Percentiles rank a stretch among this genome's conserved stretches.
phyloP scores from a whole-genome alignment of 2,888 invertebrate genomes.

The Palloptera scutellata region DNA sequence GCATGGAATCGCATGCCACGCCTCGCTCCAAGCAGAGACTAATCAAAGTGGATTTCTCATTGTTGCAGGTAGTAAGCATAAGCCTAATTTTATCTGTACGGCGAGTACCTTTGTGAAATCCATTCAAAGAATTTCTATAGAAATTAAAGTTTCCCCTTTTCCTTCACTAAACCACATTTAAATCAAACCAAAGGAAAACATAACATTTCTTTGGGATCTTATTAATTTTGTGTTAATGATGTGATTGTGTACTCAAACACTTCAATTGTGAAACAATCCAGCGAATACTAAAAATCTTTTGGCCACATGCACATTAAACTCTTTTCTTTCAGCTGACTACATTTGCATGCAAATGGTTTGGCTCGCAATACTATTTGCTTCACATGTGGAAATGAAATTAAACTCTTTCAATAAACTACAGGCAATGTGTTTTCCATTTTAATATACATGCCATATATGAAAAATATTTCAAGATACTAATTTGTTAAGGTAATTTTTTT shows the following conservation, averaged over 20 bases:
- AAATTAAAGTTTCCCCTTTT: background rate
- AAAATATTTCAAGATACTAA: no score
- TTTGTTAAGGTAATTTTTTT: no score
- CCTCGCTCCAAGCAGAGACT: slow-evolving; percentile 68
- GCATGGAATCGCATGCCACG: slow-evolving; percentile 64
- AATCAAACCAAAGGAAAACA: background rate
- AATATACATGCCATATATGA: no score
- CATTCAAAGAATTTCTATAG: background rate
- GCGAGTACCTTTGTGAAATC: slow-evolving; percentile 10
- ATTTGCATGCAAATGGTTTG: slow-evolving; percentile 25
- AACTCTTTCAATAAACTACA: no score
- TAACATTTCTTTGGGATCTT: no score
- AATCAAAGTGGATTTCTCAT: slow-evolving; percentile 86
- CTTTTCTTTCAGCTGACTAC: slow-evolving; percentile 24
- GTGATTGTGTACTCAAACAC: no score
- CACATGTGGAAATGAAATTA: slow-evolving; percentile 29
- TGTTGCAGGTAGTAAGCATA: slow-evolving; percentile 72
- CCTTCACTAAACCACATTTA: background rate
- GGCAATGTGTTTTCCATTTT: no score
- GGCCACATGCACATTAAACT: background rate
- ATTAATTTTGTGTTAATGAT: no score
- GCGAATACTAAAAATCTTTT: no score
- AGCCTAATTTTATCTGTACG: background rate
- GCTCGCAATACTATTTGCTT: slow-evolving; percentile 31
- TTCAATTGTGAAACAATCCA: no score